Evolutionary conservation across 2,113 vertebrate genomes (phyloP), one percentile per base, ranked within the genome.

Genomic region (Proterorhinus semilunaris): DNA sequence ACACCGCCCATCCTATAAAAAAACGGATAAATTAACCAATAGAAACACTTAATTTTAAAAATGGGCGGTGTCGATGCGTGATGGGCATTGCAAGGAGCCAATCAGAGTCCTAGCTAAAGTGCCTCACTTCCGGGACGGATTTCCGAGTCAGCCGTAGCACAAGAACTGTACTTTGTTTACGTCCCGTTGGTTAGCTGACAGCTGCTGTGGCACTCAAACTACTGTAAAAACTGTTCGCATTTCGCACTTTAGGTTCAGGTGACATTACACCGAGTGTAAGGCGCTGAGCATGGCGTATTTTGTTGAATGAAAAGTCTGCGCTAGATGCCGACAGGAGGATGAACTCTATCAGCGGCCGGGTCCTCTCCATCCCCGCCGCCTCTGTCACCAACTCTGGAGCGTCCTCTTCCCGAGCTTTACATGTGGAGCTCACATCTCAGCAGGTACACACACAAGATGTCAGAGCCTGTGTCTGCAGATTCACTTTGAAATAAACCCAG

Each of bases 351-450:
- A 87, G 81, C 88, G 91, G 91, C 85, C 91, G 92, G 93, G 92
- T 90, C 79, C 88, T 91, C 62, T 73, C 90, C 76, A 85, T 92
- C 81, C 89, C 91, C 76, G 90, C 87, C 46, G 91, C 91, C 62
- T 91, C 93, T 62, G 87, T 93, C 84, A 90, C 90, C 78, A 94
- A 90, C 68, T 86, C 93, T 75, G 92, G 91, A 86, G 90, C 93
- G 83, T 79, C 94, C 73, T 87, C 95, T 63, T 88, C 94, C 58
- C 91, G 96, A 88, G 93, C 94, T 79, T 86, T 97, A 72, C 96
- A 96, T 81, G 96, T 97, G 58, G 96, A 98, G 80, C 93, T 98
- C 86, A 95, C 94, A 0, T 98, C 95, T 42, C 97, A 98, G 91
- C 97, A 98, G 95, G 97, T 96, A 92, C 86, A 70, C 10, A 0